Evolutionary conservation across 2,797 vertebrate species (phyloP), one percentile per base, ranked within the genome.

Genomic region (Neomorphus geoffroyi): DNA sequence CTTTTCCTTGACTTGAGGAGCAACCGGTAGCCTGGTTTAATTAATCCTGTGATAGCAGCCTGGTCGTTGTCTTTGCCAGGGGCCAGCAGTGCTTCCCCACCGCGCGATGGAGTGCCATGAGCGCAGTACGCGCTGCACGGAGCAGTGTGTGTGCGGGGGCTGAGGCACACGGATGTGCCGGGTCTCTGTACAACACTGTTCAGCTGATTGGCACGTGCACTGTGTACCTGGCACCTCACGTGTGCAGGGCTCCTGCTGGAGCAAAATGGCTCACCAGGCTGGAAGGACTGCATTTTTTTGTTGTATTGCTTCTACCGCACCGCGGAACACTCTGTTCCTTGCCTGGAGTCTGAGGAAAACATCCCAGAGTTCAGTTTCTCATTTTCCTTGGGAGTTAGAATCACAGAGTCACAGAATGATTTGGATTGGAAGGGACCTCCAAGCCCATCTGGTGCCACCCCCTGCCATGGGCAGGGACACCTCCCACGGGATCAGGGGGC

Each of bases 41-140:
- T 14, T 23, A 13, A 39, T 33, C 17, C 21, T 8, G 2, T 7
- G 19, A 61, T 8, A 54, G 56, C 43, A 70, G 45, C 67, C 56
- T 57, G 50, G 53, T 54, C 26, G 24, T 48, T 51, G 41, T 17
- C 33, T 23, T 72, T n/a, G 43, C 32, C 8, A 3, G 10, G 35
- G 53, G 48, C 77, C 16, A 4, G 45, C 66, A 33, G 41, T 2
- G 0, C 51, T 5, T 50, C 14, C 54, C 32, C 24, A 6, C 13
- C 11, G 0, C 2, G 2, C 0, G 0, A 4, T 17, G 64, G 53
- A 27, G 35, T 2, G 28, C 21, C 1, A 18, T 1, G 26, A 27
- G 50, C 13, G 41, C 0, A 0, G 41, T 15, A 8, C 13, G 4
- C 13, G 33, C 39, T 0, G 2, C 8, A 0, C 50, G 7, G 37